These are phyloP conservation scores for Columbina picui DNA, from an alignment of 2,113 vertebrate genomes.

Conservation along the genomic window DNA sequence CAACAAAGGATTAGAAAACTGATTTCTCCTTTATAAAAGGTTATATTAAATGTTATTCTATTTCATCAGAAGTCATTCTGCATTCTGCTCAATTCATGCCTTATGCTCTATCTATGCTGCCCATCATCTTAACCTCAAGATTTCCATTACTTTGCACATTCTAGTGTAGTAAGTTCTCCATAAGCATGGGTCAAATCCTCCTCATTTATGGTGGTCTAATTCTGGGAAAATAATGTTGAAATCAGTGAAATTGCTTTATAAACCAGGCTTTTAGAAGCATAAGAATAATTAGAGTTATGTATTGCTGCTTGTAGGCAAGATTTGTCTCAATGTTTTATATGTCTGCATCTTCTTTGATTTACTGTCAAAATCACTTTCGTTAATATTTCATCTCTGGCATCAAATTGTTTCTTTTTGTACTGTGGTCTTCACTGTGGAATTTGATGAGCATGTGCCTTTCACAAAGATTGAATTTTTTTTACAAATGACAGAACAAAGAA, in stretches of 20 bases:
- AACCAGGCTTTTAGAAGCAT: not conserved
- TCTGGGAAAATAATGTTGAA: not conserved
- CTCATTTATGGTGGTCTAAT: not conserved
- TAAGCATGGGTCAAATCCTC: not conserved
- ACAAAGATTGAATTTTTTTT: not conserved
- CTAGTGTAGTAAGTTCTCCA: not conserved
- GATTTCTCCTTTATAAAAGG: not conserved
- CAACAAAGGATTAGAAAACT: not conserved
- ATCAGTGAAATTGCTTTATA: not conserved
- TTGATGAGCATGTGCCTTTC: not conserved
- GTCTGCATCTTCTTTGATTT: not conserved
- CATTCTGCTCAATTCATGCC: not conserved
- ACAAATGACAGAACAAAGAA: not conserved
- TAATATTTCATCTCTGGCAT: not conserved
- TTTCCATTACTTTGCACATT: not conserved
- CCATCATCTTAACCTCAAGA: not conserved
- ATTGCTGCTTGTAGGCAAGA: not conserved
- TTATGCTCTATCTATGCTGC: not conserved
- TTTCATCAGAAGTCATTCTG: not conserved
- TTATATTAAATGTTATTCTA: slow-evolving; percentile 35
- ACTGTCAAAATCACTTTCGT: not conserved
- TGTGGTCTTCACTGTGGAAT: not conserved
- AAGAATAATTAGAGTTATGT: not conserved
- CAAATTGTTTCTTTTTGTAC: not conserved
- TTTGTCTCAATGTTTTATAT: not conserved